Conservation (phyloP, 2,888 invertebrate genomes). For the Drosophila birchii region DNA sequence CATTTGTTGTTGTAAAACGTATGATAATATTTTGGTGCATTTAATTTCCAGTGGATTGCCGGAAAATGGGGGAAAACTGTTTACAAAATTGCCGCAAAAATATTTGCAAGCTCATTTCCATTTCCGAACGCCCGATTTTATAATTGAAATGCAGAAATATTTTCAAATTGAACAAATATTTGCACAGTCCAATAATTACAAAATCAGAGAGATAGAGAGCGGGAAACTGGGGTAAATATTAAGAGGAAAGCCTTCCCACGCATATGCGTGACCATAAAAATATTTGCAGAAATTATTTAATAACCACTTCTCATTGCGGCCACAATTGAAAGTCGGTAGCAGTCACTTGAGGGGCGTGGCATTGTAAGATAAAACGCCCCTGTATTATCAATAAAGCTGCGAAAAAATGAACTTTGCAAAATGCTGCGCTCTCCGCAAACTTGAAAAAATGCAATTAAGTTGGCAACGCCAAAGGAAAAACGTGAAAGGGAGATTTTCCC, state of each 20-base stretch:
- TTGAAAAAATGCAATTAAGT: constrained; percentile 57
- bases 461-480: constrained; percentile 22
- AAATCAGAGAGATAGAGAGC: neutral
- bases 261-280: constrained; percentile 3
- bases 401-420: constrained; percentile 23
- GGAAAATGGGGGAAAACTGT: constrained; percentile 26
- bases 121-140: constrained; percentile 29
- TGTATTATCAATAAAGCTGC: constrained; percentile 35
- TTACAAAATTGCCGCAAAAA: constrained; percentile 38
- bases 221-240: neutral
- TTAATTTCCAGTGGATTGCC: constrained; percentile 11
- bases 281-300: constrained; percentile 29
- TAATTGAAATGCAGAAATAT: constrained; percentile 38
- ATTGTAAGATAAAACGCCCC: neutral
- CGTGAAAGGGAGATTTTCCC: neutral
- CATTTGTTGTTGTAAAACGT: neutral
- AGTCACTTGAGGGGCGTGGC: constrained; percentile 19
- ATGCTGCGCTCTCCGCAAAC: constrained; percentile 24
- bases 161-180: constrained; percentile 30
- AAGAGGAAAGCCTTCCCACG: neutral
- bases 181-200: constrained; percentile 25
- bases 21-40: constrained; percentile 23
- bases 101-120: constrained; percentile 44
- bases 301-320: constrained; percentile 1
- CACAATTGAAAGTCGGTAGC: neutral